Evolutionary conservation across 2,797 vertebrate genomes (phyloP), one percentile per base, ranked within the genome.

Genomic region (Fistularia commersonii): DNA sequence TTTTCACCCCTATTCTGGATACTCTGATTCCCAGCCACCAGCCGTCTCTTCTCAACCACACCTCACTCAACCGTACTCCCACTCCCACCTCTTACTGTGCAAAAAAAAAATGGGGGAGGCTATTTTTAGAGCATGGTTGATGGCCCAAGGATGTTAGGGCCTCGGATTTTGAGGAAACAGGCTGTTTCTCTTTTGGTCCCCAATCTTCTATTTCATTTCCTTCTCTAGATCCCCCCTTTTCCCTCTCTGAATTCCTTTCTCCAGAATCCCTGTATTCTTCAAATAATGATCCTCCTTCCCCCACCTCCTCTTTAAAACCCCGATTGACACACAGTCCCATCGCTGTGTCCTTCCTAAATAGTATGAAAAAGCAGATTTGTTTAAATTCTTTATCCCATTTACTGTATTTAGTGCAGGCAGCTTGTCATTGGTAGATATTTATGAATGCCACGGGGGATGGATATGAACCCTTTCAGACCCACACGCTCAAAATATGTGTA

Each of bases 51-150:
- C 74, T 63, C 74, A 48, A 64, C 55, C 76, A 54, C 72, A 74
- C 69, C 61, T 48, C 54, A 0, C 59, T 54, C 66, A 39, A 35
- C 57, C 55, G 1, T 37, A 35, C 57, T 55, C 68, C 58, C 13
- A 51, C 67, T 66, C 56, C 73, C 64, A 72, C 51, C 66, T 67
- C 72, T 72, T 64, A 68, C 76, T 67, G 63, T 68, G 74, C 81
- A 75, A 77, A 83, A 69, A 65, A 23, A 4, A 23, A 23, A 23
- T n/a, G 23, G 23, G 23, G 23, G 23, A 23, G 23, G 71, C 64
- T 91, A 90, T 92, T 92, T 91, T 88, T 90, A 89, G 87, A 80
- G 59, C 69, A 41, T 54, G 12, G 39, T 63, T 81, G 82, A 88
- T 76, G 79, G 80, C 85, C 88, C 81, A 86, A 88, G 87, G 90